Conservation (phyloP, 2,888 invertebrate genomes). For the Dyspetes luteomarginatus region DNA sequence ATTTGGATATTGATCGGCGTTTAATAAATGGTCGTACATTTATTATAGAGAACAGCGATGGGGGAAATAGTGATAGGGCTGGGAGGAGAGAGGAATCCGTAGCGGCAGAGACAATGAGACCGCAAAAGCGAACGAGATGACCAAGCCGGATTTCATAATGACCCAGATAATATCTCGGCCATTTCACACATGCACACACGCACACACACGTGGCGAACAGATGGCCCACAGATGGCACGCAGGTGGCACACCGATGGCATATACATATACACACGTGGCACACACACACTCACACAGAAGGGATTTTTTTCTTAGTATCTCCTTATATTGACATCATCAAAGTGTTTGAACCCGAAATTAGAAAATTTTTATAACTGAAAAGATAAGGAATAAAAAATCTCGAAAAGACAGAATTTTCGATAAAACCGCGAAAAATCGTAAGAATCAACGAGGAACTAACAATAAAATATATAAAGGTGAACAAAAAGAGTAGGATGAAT, state of each 20-base stretch:
- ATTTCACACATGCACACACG: not conserved
- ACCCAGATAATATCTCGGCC: not conserved
- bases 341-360: not conserved
- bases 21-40: slow-evolving; percentile 30
- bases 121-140: not conserved
- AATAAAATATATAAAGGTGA: not conserved
- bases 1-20: slow-evolving; percentile 46
- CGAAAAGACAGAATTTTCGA: slow-evolving; percentile 30
- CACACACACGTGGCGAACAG: too few species aligned
- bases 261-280: too few species aligned
- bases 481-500: not conserved
- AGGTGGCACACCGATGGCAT: too few species aligned
- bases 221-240: too few species aligned
- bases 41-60: slow-evolving; percentile 1
- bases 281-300: too few species aligned
- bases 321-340: not conserved
- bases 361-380: slow-evolving; percentile 6
- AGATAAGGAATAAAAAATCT: not conserved
- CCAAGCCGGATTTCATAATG: not conserved
- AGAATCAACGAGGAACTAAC: slow-evolving; percentile 17
- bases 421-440: slow-evolving; percentile 23
- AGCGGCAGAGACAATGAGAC: slow-evolving; percentile 9
- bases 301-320: not conserved
- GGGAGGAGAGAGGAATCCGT: slow-evolving; percentile 6
- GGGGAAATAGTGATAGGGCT: not conserved